These are phyloP conservation scores for Chrysina gloriosa DNA, from an alignment of 2,888 invertebrate species.

Conservation along the genomic window DNA sequence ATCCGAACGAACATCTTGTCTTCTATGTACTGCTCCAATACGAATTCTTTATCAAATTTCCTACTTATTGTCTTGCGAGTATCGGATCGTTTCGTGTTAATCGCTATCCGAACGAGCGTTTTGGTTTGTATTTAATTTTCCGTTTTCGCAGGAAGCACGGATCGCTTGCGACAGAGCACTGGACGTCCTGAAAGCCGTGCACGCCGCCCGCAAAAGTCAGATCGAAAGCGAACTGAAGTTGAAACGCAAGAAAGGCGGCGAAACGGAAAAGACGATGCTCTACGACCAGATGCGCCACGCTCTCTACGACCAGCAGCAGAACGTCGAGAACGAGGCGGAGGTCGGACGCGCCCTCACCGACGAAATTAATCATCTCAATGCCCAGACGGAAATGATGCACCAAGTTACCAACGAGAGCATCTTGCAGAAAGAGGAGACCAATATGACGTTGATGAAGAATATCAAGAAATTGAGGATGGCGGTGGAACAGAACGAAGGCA, in stretches of 20 bases:
- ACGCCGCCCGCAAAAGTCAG: conserved; percentile 53
- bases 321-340: conserved; percentile 62
- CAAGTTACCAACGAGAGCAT: conserved; percentile 60
- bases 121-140: too few species aligned
- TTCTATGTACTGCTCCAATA: too few species aligned
- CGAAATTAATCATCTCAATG: conserved; percentile 60
- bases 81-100: too few species aligned
- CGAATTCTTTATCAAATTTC: too few species aligned
- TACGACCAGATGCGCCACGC: conserved; percentile 61
- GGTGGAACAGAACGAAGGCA: conserved; percentile 56
- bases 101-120: too few species aligned
- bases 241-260: conserved; percentile 52
- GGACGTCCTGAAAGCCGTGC: conserved; percentile 54
- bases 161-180: conserved; percentile 52
- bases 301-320: conserved; percentile 59
- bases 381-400: conserved; percentile 58
- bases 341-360: conserved; percentile 59
- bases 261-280: conserved; percentile 56
- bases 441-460: conserved; percentile 60
- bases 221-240: conserved; percentile 48
- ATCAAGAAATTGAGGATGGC: conserved; percentile 58
- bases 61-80: too few species aligned
- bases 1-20: too few species aligned
- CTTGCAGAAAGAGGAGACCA: conserved; percentile 59
- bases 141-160: conserved; percentile 55